These are phyloP conservation scores for Dione vanillae DNA, from an alignment of 2,888 invertebrate genomes.

Conservation along the genomic window DNA sequence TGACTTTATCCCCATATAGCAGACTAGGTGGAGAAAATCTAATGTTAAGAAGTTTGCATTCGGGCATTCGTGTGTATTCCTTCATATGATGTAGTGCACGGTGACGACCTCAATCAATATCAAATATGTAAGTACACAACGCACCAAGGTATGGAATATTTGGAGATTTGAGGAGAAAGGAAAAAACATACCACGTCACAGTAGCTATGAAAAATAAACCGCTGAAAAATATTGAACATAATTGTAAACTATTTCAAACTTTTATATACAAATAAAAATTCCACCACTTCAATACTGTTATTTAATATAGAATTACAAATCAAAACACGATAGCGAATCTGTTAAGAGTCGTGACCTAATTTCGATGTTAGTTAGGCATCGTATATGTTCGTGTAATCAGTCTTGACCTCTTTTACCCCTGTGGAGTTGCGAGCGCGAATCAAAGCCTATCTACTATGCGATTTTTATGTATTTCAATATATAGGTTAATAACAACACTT, in stretches of 20 bases:
- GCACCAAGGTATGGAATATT: too few species aligned
- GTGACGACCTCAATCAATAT: too few species aligned
- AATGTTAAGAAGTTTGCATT: too few species aligned
- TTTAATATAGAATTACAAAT: slow-evolving; percentile 17
- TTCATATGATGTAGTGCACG: too few species aligned
- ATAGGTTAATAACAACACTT: slow-evolving; percentile 7
- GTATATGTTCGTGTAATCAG: slow-evolving; percentile 26
- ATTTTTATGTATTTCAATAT: slow-evolving; percentile 14
- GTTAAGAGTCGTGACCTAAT: slow-evolving; percentile 31
- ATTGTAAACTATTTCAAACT: neutral
- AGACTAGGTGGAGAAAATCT: too few species aligned
- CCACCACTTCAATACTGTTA: neutral
- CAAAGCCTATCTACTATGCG: slow-evolving; percentile 8
- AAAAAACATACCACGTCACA: too few species aligned
- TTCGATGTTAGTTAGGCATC: slow-evolving; percentile 24
- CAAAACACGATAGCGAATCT: slow-evolving; percentile 9
- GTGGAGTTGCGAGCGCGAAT: slow-evolving; percentile 33
- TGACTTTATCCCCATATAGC: too few species aligned
- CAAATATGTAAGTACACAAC: too few species aligned
- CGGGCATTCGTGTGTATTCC: too few species aligned
- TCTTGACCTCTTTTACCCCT: slow-evolving; percentile 35
- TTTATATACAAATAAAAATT: neutral
- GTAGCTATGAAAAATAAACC: too few species aligned
- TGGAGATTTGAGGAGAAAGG: too few species aligned
- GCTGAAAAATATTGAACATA: neutral